A percentile compares a stretch with the other conserved stretches of the same genome.
phyloP scores from a whole-genome alignment of 1,140 invertebrate genomes.

The Diuraphis noxia region DNA sequence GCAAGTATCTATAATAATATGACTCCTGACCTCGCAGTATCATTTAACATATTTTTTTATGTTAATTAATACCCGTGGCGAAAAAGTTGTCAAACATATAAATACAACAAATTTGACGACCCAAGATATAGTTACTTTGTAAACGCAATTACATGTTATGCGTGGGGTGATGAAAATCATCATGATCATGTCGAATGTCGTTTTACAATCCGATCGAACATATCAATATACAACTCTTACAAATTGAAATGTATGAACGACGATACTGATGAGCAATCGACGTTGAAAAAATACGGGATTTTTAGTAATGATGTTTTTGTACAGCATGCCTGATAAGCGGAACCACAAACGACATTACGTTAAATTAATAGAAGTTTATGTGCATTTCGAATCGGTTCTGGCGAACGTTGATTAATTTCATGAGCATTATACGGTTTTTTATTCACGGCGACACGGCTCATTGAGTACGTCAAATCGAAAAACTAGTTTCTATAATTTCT shows the following conservation, averaged over 20 bases:
- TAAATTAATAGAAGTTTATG: neutral
- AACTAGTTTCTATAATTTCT: constrained; percentile 5
- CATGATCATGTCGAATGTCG: neutral
- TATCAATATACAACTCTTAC: neutral
- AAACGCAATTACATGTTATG: neutral
- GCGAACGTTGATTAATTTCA: constrained; percentile 16
- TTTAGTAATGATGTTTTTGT: neutral
- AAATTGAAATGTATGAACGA: neutral
- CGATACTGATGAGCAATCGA: neutral
- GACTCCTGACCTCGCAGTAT: neutral
- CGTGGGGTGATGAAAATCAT: neutral
- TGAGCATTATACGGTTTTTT: neutral
- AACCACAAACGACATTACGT: neutral
- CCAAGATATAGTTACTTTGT: neutral
- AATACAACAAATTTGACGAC: neutral
- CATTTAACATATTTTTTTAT: neutral
- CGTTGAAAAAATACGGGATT: neutral
- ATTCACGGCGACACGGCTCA: neutral
- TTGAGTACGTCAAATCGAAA: neutral
- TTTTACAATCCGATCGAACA: neutral
- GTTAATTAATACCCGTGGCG: neutral
- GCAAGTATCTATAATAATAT: neutral
- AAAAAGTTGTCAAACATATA: neutral
- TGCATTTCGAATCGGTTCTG: neutral
- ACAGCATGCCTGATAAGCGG: neutral